Percentiles rank a stretch among this genome's conserved stretches.
Conservation (phyloP, 2,888 invertebrate genomes). For the Diarsia mendica region DNA sequence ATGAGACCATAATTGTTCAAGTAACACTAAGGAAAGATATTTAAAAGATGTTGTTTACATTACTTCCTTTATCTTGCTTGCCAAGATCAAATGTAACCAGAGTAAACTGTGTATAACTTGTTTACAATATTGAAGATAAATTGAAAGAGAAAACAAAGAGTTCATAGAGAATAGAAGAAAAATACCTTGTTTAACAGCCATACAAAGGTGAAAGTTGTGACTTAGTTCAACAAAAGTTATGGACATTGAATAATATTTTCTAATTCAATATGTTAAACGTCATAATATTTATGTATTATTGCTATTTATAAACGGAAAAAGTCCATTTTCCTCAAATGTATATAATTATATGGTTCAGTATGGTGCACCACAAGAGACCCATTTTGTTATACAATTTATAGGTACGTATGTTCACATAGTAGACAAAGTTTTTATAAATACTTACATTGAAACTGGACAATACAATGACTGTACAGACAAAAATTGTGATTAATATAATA, state of each 20-base stretch:
- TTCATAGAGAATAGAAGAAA: neutral
- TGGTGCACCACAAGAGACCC: neutral
- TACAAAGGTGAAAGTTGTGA: neutral
- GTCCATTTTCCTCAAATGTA: constrained; percentile 1
- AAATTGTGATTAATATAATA: neutral
- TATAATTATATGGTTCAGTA: too few relatives aligned
- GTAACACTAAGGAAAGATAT: too few relatives aligned
- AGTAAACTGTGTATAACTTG: neutral
- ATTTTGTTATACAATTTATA: neutral
- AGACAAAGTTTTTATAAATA: neutral
- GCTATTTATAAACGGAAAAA: neutral
- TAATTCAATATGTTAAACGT: neutral
- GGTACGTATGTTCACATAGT: neutral
- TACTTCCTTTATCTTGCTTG: neutral
- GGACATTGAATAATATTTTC: neutral
- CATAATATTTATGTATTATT: neutral
- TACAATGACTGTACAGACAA: neutral
- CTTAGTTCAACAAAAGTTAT: neutral
- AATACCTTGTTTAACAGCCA: constrained; percentile 14
- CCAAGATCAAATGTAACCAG: constrained; percentile 4
- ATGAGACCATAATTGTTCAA: too few relatives aligned
- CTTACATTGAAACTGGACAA: neutral
- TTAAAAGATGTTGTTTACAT: neutral
- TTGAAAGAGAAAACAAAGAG: constrained; percentile 9
- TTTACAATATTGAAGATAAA: constrained; percentile 17